Conservation (phyloP, 2,888 invertebrate species). For the Glaucopsyche alexis region DNA sequence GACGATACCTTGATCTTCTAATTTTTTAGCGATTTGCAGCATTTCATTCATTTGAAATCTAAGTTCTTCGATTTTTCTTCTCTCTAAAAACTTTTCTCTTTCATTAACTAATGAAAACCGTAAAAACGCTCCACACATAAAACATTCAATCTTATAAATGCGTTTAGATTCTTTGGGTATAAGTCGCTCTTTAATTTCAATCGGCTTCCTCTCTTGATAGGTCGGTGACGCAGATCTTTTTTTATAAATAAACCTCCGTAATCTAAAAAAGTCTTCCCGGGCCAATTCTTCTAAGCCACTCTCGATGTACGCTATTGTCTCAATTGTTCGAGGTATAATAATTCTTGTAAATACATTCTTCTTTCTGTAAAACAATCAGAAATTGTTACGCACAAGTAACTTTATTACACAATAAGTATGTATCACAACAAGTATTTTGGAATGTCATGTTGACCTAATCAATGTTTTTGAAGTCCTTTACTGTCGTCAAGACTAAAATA, state of each 20-base stretch:
- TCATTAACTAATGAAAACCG: conserved; percentile 21
- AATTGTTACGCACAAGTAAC: not conserved
- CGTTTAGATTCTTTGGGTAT: not conserved
- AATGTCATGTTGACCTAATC: no score
- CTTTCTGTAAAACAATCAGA: conserved; percentile 43
- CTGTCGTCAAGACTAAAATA: no score
- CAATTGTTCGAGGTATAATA: conserved; percentile 48
- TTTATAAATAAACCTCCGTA: conserved; percentile 48
- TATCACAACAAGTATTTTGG: no score
- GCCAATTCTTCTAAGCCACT: conserved; percentile 48
- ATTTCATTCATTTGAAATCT: conserved; percentile 44
- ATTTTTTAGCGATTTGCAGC: conserved; percentile 43
- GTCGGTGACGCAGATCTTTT: conserved; percentile 35
- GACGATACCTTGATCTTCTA: conserved; percentile 41
- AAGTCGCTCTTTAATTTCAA: conserved; percentile 31
- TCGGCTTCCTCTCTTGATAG: conserved; percentile 31
- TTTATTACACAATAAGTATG: no score
- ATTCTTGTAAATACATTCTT: conserved; percentile 49
- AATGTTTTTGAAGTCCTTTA: no score
- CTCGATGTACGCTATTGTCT: conserved; percentile 46
- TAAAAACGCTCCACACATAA: conserved; percentile 36
- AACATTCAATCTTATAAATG: not conserved
- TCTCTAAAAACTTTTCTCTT: conserved; percentile 33
- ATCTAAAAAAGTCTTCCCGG: conserved; percentile 50
- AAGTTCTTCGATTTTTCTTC: conserved; percentile 42